These are phyloP conservation scores for Holcopasites calliopsidis DNA, from an alignment of 1,140 invertebrate genomes.

Conservation along the genomic window DNA sequence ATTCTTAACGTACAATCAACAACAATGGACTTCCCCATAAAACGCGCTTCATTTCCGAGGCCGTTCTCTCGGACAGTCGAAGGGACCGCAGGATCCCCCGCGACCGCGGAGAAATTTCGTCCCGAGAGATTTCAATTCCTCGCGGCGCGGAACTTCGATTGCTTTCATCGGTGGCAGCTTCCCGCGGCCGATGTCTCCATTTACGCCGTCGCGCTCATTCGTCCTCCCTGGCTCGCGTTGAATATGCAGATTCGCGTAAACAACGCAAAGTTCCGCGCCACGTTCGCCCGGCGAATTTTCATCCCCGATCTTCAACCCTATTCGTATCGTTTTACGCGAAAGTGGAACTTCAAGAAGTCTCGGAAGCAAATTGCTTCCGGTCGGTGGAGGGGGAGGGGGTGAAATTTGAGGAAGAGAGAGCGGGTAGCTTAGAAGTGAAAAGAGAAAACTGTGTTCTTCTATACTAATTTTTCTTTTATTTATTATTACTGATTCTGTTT, in stretches of 20 bases:
- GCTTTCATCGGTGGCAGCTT: conserved; percentile 8
- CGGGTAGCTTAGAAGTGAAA: too few relatives aligned
- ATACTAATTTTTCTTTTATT: too few relatives aligned
- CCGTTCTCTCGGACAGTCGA: too few relatives aligned
- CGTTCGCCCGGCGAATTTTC: background rate
- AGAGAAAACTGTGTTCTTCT: too few relatives aligned
- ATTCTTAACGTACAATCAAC: too few relatives aligned
- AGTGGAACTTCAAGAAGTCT: background rate
- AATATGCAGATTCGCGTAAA: conserved; percentile 24
- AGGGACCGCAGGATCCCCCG: too few relatives aligned
- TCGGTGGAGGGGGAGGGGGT: background rate
- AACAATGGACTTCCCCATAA: too few relatives aligned
- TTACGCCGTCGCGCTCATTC: conserved; percentile 1
- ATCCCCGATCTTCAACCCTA: background rate
- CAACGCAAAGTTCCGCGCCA: background rate
- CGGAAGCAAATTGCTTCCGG: background rate
- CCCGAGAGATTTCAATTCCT: conserved; percentile 2
- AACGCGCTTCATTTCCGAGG: too few relatives aligned
- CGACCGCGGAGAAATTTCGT: conserved; percentile 11
- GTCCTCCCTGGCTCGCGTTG: background rate
- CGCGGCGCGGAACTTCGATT: conserved; percentile 6
- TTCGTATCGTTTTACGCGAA: background rate
- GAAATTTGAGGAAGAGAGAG: too few relatives aligned
- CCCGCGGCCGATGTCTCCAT: background rate
- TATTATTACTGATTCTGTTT: too few relatives aligned